Percentiles rank a stretch among this genome's conserved stretches.
phyloP scores from a whole-genome alignment of 2,888 invertebrate species.

The Syrista parreyssii region DNA sequence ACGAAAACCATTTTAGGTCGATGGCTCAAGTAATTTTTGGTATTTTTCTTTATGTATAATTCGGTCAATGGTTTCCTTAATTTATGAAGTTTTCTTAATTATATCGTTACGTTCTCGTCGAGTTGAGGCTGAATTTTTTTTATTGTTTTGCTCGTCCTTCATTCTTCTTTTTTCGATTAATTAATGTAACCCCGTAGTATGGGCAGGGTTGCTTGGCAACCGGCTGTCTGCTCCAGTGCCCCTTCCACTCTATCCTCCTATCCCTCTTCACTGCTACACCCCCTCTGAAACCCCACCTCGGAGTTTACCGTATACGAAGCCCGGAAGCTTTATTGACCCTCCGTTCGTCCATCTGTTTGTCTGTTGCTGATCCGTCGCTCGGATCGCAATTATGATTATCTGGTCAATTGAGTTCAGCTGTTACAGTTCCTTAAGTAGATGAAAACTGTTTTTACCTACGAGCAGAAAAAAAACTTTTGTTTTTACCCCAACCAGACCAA shows the following conservation, averaged over 20 bases:
- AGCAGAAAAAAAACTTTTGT: not conserved
- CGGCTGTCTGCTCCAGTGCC: slow-evolving; percentile 10
- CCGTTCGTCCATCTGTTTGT: slow-evolving; percentile 6
- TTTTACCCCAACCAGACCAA: not conserved
- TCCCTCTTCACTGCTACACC: not conserved
- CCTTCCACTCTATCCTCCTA: not conserved
- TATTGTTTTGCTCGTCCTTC: slow-evolving; percentile 3
- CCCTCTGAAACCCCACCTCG: not conserved
- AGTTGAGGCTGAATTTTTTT: not conserved
- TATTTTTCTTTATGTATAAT: not conserved
- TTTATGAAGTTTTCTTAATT: not conserved
- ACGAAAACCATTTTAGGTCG: not conserved
- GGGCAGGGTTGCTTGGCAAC: slow-evolving; percentile 21
- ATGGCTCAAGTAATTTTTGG: not conserved
- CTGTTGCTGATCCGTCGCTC: slow-evolving; percentile 2
- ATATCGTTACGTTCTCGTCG: not conserved
- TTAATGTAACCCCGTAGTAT: slow-evolving; percentile 22
- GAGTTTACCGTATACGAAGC: slow-evolving; percentile 5
- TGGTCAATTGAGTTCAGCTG: slow-evolving; percentile 7
- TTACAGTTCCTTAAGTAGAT: not conserved
- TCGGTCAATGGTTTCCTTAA: not conserved
- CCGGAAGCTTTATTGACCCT: slow-evolving; percentile 24
- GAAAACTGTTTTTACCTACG: not conserved
- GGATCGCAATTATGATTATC: slow-evolving; percentile 4
- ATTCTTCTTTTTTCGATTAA: slow-evolving; percentile 19